phyloP scores from a whole-genome alignment of 2,113 vertebrate genomes.

The Saguinus midas region DNA sequence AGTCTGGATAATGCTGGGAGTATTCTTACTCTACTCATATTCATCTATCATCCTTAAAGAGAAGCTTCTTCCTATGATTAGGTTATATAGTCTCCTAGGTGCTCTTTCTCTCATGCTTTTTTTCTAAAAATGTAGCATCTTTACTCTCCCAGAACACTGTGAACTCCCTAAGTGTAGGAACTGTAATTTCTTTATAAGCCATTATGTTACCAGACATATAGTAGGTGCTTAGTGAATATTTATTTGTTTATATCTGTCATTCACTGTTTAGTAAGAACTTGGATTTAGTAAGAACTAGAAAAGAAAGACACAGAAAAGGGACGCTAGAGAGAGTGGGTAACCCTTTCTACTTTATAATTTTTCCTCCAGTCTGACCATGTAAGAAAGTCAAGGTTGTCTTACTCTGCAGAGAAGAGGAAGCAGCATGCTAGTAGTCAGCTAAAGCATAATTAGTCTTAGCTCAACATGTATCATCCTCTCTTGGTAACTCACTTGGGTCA shows the following conservation, averaged over 20 bases:
- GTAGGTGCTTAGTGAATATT: neutral
- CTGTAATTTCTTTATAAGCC: neutral
- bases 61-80: neutral
- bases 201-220: neutral
- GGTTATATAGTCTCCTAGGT: neutral
- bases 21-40: neutral
- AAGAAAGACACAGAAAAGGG: neutral
- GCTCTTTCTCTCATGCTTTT: neutral
- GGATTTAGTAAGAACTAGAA: neutral
- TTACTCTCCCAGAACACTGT: neutral
- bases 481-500: neutral
- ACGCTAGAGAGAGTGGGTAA: fast-evolving
- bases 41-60: neutral
- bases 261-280: neutral
- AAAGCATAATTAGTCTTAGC: neutral
- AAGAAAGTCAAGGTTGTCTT: neutral
- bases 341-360: neutral
- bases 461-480: neutral
- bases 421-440: neutral
- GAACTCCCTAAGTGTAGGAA: neutral
- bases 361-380: neutral
- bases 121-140: neutral
- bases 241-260: neutral
- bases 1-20: neutral
- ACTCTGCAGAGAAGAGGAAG: neutral